Base-by-base conservation (phyloP, 2,888 invertebrate genomes). In the Amphipoea lucens region DNA sequence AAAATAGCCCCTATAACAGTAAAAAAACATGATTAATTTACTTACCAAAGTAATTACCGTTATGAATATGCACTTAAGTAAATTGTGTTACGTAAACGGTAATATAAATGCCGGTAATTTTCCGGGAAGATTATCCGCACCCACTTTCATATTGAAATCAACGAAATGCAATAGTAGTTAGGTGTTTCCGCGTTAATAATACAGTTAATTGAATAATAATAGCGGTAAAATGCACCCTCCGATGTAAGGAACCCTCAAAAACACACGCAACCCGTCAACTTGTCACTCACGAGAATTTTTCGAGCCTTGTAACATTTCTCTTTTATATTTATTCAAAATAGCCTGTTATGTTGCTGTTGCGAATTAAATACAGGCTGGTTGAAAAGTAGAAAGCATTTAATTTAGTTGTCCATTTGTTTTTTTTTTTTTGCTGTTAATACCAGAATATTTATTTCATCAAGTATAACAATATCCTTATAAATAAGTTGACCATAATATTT, bases 171-270 rank as follows among this genome's bases (percentile, higher is more conserved):
- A 82, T 86, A 76, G 78, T 84, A 81, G 77, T 78, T 75, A 74
- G 78, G 86, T 87, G 88, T 88, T 91, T 88, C 91, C 90, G 87
- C 87, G 86, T 90, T 94, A 94, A 92, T 92, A 84, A 93, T 92
- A 84, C 85, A 81, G 82, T 84, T 94, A 94, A 94, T 94, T 94
- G 94, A 94, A 94, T 93, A 92, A 94, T 94, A 95, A 93, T 94
- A 91, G 92, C 87, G 88, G 91, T 83, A 90, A 60, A 92, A 91
- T 92, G 92, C 91, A 92, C 93, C 93, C 92, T 89, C 84, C 69
- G 78, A 79, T 68, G 78, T 81, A 79, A 75, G 81, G 87, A 89
- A 91, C 93, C 93, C 93, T 92, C 90, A 76, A 89, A 91, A 90
- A 79, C 84, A 92, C 94, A 94, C 94, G 94, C 94, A 91, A 91